phyloP scores from a whole-genome alignment of 2,888 invertebrate genomes.

The Noctuana brunneofusca region DNA sequence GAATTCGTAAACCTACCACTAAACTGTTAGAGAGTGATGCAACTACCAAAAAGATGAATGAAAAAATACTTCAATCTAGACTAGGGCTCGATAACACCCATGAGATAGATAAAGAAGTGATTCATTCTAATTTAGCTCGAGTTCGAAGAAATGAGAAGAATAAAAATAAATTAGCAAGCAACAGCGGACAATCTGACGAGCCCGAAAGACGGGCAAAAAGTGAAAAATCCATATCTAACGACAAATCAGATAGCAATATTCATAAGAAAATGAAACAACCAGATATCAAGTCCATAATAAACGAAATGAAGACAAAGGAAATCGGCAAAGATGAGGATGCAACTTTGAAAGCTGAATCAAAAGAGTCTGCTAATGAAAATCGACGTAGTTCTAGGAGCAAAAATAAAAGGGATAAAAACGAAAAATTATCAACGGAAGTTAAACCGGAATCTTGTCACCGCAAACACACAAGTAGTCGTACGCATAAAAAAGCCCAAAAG shows the following conservation, averaged over 20 bases:
- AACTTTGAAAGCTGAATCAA: not conserved
- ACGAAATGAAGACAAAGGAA: not conserved
- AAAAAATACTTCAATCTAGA: conserved; percentile 54
- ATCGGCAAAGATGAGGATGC: not conserved
- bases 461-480: conserved; percentile 29
- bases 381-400: conserved; percentile 1
- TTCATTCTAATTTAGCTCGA: conserved; percentile 61
- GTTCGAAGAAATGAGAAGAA: conserved; percentile 48
- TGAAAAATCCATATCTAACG: not conserved
- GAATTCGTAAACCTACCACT: conserved; percentile 63
- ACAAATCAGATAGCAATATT: not conserved
- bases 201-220: not conserved
- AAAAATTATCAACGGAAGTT: not conserved
- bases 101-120: conserved; percentile 59
- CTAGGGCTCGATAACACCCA: conserved; percentile 58
- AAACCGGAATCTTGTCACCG: conserved; percentile 10
- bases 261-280: conserved; percentile 11
- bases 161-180: conserved; percentile 6
- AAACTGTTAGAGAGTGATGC: conserved; percentile 50
- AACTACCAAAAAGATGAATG: conserved; percentile 42
- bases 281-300: conserved; percentile 8
- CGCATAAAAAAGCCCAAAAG: conserved; percentile 23
- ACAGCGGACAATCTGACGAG: not conserved
- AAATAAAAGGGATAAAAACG: not conserved
- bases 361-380: not conserved